Conservation (phyloP, 2,113 vertebrate genomes). For the Larimichthys crocea region DNA sequence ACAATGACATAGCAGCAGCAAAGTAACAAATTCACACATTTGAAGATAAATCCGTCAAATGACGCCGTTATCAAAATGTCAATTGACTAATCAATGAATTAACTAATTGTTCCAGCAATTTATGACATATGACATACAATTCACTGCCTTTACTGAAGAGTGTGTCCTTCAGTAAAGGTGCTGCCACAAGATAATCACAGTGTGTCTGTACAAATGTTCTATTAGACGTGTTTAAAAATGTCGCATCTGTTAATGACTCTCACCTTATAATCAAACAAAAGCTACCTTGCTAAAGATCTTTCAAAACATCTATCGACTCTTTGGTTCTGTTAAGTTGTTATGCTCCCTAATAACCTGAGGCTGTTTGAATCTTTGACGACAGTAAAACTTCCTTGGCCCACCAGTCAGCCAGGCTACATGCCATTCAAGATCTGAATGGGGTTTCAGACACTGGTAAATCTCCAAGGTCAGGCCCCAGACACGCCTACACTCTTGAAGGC, state of each 20-base stretch:
- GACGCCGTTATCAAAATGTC: not conserved
- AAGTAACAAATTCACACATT: not conserved
- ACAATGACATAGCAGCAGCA: not conserved
- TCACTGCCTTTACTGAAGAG: no score
- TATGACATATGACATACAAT: not conserved
- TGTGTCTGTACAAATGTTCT: not conserved
- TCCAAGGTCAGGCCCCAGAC: constrained; percentile 76
- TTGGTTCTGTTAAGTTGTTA: constrained; percentile 27
- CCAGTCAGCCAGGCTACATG: constrained; percentile 39
- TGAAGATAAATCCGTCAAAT: not conserved
- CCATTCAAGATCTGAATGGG: constrained; percentile 68
- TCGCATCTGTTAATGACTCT: constrained; percentile 18
- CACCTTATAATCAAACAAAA: constrained; percentile 31
- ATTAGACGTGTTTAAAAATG: not conserved
- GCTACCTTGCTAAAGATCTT: constrained; percentile 27
- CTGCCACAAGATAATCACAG: not conserved
- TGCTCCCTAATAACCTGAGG: constrained; percentile 57
- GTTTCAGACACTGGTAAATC: constrained; percentile 72
- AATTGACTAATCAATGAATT: not conserved
- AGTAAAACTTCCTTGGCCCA: constrained; percentile 55
- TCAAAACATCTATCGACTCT: constrained; percentile 18
- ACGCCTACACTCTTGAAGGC: constrained; percentile 72
- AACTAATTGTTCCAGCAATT: not conserved
- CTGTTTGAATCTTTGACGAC: constrained; percentile 57
- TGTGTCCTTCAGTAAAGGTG: not conserved